These are phyloP conservation scores for Cuculus canorus DNA, from an alignment of 2,797 vertebrate species.

Conservation along the genomic window DNA sequence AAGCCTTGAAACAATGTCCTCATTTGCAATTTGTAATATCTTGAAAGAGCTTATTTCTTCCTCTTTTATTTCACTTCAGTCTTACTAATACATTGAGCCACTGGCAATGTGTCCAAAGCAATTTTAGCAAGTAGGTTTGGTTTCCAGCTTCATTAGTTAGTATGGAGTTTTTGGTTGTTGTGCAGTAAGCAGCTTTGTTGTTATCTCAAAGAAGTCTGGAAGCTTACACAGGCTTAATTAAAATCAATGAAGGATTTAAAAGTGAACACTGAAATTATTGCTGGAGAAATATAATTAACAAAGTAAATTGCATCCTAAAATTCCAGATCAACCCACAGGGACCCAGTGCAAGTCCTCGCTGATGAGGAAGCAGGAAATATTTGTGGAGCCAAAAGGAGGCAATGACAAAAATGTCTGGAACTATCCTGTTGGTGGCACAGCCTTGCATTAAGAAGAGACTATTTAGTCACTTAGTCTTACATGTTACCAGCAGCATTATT, in stretches of 20 bases:
- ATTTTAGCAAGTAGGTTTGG: neutral
- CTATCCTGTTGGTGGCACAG: neutral
- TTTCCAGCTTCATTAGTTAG: neutral
- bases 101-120: neutral
- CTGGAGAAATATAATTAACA: slow-evolving; percentile 46
- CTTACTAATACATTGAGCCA: neutral
- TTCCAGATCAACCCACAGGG: neutral
- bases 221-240: slow-evolving; percentile 54
- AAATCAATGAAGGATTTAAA: slow-evolving; percentile 57
- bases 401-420: neutral
- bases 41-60: neutral
- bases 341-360: neutral
- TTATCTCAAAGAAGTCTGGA: slow-evolving; percentile 46
- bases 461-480: neutral
- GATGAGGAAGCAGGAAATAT: neutral
- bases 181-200: slow-evolving; percentile 35
- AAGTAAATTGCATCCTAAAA: slow-evolving; percentile 38
- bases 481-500: neutral
- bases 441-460: neutral
- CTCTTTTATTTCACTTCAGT: neutral
- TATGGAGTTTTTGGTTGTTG: neutral
- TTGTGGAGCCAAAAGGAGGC: neutral
- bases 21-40: neutral
- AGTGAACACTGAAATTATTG: slow-evolving; percentile 40
- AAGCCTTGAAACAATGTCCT: neutral